Percentiles rank a stretch among this genome's conserved stretches.
phyloP scores from a whole-genome alignment of 1,140 invertebrate species.

The Cecropterus lyciades region DNA sequence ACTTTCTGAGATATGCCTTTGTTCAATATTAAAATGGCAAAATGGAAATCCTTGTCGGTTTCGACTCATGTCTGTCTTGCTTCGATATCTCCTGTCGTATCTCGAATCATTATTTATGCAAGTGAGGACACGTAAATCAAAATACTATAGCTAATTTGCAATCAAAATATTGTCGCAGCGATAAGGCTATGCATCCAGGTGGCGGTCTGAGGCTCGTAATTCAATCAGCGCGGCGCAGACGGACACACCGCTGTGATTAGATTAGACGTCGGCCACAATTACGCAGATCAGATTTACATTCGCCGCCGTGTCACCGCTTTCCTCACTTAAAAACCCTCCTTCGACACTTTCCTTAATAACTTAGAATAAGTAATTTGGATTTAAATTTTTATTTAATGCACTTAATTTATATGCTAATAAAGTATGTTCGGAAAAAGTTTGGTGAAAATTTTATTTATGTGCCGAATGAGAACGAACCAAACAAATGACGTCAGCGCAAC shows the following conservation, averaged over 20 bases:
- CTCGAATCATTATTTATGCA: background rate
- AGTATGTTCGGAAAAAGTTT: background rate
- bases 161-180: constrained; percentile 55
- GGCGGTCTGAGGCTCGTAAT: constrained; percentile 63
- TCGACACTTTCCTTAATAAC: constrained; percentile 30
- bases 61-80: background rate
- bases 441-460: background rate
- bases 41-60: constrained; percentile 33
- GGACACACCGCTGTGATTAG: constrained; percentile 75
- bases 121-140: constrained; percentile 22
- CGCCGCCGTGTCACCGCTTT: constrained; percentile 37
- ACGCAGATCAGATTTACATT: constrained; percentile 80
- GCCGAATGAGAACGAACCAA: background rate
- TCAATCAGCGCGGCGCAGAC: constrained; percentile 73
- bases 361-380: constrained; percentile 15
- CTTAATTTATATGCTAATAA: background rate
- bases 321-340: background rate
- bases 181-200: constrained; percentile 51
- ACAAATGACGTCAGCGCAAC: too few species aligned
- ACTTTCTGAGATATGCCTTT: constrained; percentile 57
- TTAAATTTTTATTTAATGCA: background rate
- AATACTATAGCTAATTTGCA: constrained; percentile 39
- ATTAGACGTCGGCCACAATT: constrained; percentile 80
- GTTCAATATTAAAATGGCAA: constrained; percentile 46
- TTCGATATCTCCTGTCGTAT: background rate